These are phyloP conservation scores for Cydia amplana DNA, from an alignment of 1,140 invertebrate species.

Conservation along the genomic window DNA sequence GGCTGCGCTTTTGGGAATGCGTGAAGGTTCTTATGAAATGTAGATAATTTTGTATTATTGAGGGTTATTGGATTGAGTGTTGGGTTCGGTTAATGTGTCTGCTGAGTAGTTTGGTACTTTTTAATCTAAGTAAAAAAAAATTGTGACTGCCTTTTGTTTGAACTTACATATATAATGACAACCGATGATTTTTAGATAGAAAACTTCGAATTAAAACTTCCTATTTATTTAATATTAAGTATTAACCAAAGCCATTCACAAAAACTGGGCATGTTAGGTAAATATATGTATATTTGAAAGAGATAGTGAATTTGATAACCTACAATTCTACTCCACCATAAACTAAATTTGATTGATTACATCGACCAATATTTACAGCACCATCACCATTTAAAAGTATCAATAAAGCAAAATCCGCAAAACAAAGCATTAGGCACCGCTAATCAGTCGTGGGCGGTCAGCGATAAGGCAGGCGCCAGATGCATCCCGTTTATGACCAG, in stretches of 20 bases:
- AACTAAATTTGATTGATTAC: background rate
- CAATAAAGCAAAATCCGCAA: constrained; percentile 11
- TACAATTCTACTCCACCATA: background rate
- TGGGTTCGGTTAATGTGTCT: constrained; percentile 9
- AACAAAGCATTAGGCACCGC: background rate
- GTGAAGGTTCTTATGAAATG: constrained; percentile 21
- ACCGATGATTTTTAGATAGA: too few relatives aligned
- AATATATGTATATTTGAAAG: background rate
- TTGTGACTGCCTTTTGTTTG: background rate
- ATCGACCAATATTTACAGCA: background rate
- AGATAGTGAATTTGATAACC: background rate
- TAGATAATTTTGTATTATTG: constrained; percentile 18
- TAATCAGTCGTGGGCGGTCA: constrained; percentile 34
- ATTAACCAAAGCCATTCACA: too few relatives aligned
- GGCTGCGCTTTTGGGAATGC: constrained; percentile 19
- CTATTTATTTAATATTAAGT: too few relatives aligned
- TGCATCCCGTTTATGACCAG: constrained; percentile 53
- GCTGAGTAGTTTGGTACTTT: background rate
- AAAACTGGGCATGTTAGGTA: background rate
- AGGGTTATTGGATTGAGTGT: constrained; percentile 24
- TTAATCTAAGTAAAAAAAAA: background rate
- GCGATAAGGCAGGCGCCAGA: constrained; percentile 59
- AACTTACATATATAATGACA: too few relatives aligned
- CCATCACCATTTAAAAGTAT: background rate
- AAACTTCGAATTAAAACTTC: too few relatives aligned